Percentiles rank a stretch among this genome's conserved stretches.
phyloP scores from a whole-genome alignment of 2,888 invertebrate genomes.

The Oscheius sp. region DNA sequence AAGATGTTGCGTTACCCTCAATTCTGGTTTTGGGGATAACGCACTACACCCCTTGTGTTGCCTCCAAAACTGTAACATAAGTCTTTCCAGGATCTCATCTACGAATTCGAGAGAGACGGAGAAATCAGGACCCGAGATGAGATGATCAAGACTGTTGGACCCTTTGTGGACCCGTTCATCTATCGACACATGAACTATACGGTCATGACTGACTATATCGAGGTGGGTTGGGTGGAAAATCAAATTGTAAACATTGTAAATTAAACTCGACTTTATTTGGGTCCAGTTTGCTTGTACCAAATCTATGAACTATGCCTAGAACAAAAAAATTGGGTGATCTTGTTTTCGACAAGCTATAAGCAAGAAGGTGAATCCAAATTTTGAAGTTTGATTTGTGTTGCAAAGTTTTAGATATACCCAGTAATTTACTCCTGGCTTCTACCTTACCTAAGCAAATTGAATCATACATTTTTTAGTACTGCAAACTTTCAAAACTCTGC shows the following conservation, averaged over 20 bases:
- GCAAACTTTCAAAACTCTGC: slow-evolving; percentile 24
- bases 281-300: no score
- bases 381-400: no score
- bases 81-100: slow-evolving; percentile 46
- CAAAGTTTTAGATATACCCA: no score
- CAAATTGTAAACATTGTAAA: neutral
- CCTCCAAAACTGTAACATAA: neutral
- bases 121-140: slow-evolving; percentile 53
- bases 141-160: slow-evolving; percentile 47
- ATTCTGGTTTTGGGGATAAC: no score
- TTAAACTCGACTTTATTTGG: slow-evolving; percentile 23
- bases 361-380: no score
- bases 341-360: no score
- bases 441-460: no score
- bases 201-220: slow-evolving; percentile 33
- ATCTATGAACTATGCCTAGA: no score
- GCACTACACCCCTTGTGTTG: neutral
- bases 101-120: slow-evolving; percentile 52
- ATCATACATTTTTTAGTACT: no score
- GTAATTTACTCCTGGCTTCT: no score
- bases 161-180: slow-evolving; percentile 44
- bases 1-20: no score
- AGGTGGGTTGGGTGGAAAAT: slow-evolving; percentile 3
- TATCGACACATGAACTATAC: slow-evolving; percentile 51
- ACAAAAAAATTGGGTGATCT: no score